phyloP scores from a whole-genome alignment of 2,888 invertebrate genomes.

The Colostygia pectinataria region DNA sequence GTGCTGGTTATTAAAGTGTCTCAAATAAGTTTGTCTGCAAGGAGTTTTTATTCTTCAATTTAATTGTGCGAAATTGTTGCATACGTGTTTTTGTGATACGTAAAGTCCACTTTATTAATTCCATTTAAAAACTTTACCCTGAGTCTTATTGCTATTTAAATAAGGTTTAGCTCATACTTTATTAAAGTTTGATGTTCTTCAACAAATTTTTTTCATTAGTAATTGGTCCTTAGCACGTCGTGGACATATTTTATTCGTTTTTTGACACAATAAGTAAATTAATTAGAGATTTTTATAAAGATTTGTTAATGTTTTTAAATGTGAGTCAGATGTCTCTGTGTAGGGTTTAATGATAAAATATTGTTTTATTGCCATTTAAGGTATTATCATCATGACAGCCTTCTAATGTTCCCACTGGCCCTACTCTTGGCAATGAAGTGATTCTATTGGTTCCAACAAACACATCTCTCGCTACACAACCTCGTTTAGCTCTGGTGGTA shows the following conservation, averaged over 20 bases:
- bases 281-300: slow-evolving; percentile 30
- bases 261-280: slow-evolving; percentile 30
- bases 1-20: neutral
- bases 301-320: slow-evolving; percentile 21
- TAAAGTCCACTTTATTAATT: slow-evolving; percentile 11
- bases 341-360: neutral
- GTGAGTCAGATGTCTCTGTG: slow-evolving; percentile 4
- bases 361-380: too few relatives aligned
- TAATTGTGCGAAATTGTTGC: slow-evolving; percentile 76
- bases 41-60: slow-evolving; percentile 66
- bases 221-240: slow-evolving; percentile 45
- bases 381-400: too few relatives aligned
- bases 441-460: too few relatives aligned
- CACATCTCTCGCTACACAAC: too few relatives aligned
- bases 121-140: neutral
- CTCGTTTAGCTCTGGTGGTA: too few relatives aligned
- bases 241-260: slow-evolving; percentile 29
- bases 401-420: too few relatives aligned
- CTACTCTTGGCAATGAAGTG: too few relatives aligned
- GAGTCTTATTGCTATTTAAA: neutral
- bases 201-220: slow-evolving; percentile 32
- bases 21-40: slow-evolving; percentile 41
- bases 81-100: slow-evolving; percentile 60
- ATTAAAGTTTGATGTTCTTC: neutral
- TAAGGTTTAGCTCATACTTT: slow-evolving; percentile 9